These are phyloP conservation scores for Pantherophis vulpinus DNA, from an alignment of 2,797 vertebrate genomes.

Conservation along the genomic window DNA sequence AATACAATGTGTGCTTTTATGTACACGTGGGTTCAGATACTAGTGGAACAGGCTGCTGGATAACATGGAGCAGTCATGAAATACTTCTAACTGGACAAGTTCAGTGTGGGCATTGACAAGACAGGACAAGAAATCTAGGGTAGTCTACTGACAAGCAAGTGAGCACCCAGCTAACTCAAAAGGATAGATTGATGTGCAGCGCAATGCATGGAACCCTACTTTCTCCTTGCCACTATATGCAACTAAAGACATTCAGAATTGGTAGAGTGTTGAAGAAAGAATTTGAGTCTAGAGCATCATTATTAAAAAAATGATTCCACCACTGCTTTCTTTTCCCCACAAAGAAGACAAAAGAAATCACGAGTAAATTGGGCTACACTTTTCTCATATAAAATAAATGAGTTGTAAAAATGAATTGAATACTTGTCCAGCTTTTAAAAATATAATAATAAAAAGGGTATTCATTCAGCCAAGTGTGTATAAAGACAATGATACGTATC, in stretches of 20 bases:
- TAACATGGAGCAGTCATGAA: not conserved
- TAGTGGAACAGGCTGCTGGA: not conserved
- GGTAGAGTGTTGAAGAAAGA: not conserved
- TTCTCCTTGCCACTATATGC: not conserved
- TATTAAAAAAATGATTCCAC: not conserved
- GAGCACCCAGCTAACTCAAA: not conserved
- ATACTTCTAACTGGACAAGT: not conserved
- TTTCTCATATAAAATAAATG: constrained; percentile 17
- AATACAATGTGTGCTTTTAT: not conserved
- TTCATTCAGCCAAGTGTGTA: not conserved
- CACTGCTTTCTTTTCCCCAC: not conserved
- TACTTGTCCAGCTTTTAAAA: not conserved
- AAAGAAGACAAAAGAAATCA: not conserved
- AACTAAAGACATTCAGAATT: not conserved
- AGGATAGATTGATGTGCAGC: not conserved
- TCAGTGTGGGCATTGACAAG: not conserved
- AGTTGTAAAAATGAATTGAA: constrained; percentile 4
- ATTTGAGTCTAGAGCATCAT: not conserved
- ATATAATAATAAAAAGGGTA: not conserved
- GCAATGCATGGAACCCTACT: not conserved
- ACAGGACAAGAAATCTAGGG: not conserved
- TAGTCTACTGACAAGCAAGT: not conserved
- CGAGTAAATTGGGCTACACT: not conserved
- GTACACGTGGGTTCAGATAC: not conserved
- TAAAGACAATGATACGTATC: constrained; percentile 8